phyloP scores from a whole-genome alignment of 2,888 invertebrate genomes.

The Limnephilus marmoratus region DNA sequence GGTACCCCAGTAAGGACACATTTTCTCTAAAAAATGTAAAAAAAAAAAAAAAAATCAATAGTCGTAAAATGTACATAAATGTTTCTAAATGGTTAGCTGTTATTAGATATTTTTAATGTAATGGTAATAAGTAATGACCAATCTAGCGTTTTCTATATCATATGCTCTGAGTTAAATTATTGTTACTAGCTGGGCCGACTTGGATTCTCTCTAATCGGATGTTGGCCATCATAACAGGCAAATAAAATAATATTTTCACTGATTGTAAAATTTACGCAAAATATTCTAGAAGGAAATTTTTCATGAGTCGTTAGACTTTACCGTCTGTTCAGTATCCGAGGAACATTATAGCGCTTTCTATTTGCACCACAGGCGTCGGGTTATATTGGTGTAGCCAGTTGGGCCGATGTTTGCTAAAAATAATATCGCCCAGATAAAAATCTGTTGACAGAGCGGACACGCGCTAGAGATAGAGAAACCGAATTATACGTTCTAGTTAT shows the following conservation, averaged over 20 bases:
- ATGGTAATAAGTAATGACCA: too few species aligned
- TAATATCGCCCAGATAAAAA: slow-evolving; percentile 34
- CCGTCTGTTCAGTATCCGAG: neutral
- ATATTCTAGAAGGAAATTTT: neutral
- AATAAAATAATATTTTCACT: neutral
- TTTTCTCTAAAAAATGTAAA: too few species aligned
- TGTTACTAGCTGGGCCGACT: too few species aligned
- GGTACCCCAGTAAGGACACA: too few species aligned
- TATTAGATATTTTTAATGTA: too few species aligned
- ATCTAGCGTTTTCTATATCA: too few species aligned
- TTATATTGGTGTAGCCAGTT: neutral
- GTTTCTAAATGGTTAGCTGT: too few species aligned
- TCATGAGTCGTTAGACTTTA: neutral
- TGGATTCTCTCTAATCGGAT: too few species aligned
- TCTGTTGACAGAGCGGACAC: slow-evolving; percentile 35
- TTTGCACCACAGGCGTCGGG: neutral
- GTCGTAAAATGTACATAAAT: too few species aligned
- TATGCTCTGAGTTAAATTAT: too few species aligned
- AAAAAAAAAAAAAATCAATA: too few species aligned
- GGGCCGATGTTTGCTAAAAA: slow-evolving; percentile 3
- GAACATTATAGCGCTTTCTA: neutral
- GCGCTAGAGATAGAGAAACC: slow-evolving; percentile 3
- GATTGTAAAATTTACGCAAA: neutral
- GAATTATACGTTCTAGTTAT: neutral
- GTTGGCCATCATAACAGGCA: neutral